phyloP scores from a whole-genome alignment of 53 echinoderm and acorn worm genomes.

The Mesocentrotus franciscanus region DNA sequence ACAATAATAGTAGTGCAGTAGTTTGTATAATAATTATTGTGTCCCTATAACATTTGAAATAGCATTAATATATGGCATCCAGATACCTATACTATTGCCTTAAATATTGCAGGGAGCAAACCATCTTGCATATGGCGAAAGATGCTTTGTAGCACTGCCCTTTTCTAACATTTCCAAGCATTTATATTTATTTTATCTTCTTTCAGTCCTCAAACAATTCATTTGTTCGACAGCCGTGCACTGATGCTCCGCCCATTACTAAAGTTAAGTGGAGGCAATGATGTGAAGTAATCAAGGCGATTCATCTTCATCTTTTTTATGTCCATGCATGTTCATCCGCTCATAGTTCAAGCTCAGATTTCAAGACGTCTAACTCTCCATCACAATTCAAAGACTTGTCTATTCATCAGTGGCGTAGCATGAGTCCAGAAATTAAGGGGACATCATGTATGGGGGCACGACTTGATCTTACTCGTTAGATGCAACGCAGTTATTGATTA shows the following conservation, averaged over 20 bases:
- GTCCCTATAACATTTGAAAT: too few relatives aligned
- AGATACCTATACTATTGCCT: too few relatives aligned
- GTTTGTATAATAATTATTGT: too few relatives aligned
- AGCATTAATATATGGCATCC: too few relatives aligned
- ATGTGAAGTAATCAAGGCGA: background rate
- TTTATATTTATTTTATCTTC: background rate
- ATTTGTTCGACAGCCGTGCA: background rate
- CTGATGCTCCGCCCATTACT: background rate
- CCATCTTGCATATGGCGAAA: too few relatives aligned
- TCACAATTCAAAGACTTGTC: constrained; percentile 7
- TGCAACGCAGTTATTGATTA: too few relatives aligned
- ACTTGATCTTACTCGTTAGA: too few relatives aligned
- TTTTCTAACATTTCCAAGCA: background rate
- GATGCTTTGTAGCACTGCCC: background rate
- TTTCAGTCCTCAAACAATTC: background rate
- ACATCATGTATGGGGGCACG: too few relatives aligned
- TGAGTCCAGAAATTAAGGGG: too few relatives aligned
- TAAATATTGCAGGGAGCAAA: too few relatives aligned
- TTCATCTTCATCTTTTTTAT: background rate
- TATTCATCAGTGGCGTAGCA: too few relatives aligned
- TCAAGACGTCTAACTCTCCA: background rate
- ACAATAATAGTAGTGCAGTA: too few relatives aligned
- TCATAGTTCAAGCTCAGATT: background rate
- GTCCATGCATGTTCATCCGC: background rate
- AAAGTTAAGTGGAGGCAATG: background rate